Evolutionary conservation across 2,113 vertebrate genomes (phyloP).

Genomic region (Delphinus delphis): DNA sequence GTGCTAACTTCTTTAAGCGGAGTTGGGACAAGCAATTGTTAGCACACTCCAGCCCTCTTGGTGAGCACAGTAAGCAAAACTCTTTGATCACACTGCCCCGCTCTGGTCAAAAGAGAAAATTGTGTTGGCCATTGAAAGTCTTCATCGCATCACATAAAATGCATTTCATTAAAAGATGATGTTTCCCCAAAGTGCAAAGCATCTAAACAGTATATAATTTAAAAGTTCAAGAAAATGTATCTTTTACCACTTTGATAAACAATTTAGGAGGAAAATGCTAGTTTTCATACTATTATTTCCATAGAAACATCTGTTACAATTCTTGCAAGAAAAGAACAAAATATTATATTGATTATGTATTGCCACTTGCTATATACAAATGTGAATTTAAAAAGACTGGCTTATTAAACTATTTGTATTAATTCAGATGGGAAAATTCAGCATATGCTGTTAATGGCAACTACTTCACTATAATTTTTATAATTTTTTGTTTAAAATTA

Average conservation of each 20-base stretch:
- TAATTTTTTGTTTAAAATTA: slow-evolving; percentile 33
- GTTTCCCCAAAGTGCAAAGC: neutral
- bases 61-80: slow-evolving; percentile 36
- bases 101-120: slow-evolving; percentile 78
- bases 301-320: neutral
- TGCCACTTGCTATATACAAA: neutral
- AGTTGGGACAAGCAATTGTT: neutral
- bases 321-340: neutral
- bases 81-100: slow-evolving; percentile 82
- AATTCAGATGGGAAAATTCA: neutral
- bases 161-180: neutral
- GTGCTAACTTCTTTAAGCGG: neutral
- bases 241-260: neutral
- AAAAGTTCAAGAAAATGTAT: neutral
- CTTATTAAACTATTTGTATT: neutral
- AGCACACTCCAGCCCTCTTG: neutral
- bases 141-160: neutral
- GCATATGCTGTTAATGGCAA: neutral
- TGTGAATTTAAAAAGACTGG: neutral
- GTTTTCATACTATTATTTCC: neutral
- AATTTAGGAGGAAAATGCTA: neutral
- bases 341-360: neutral
- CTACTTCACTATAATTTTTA: neutral
- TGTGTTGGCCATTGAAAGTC: neutral
- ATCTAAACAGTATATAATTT: neutral